These are phyloP conservation scores for Acanthurus tractus DNA, from an alignment of 2,797 vertebrate species.

Conservation along the genomic window DNA sequence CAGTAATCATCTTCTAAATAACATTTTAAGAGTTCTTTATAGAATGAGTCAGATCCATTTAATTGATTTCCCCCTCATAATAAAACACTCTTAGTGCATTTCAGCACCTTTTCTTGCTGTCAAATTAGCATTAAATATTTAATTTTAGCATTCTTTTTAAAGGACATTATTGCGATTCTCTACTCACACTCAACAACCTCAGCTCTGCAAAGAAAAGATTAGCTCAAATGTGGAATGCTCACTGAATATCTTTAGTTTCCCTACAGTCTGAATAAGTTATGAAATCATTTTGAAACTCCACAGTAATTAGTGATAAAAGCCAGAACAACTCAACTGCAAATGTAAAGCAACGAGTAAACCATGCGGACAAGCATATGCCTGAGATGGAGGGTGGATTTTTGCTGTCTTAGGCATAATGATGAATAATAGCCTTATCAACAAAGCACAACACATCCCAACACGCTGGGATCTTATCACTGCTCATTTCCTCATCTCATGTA, in stretches of 20 bases:
- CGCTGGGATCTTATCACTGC: conserved; percentile 72
- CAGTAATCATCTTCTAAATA: conserved; percentile 36
- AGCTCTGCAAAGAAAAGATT: conserved; percentile 37
- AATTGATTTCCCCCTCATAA: conserved; percentile 42
- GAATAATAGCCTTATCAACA: conserved; percentile 80
- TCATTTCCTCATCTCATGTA: conserved; percentile 72
- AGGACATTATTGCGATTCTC: conserved; percentile 42
- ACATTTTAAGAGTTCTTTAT: conserved; percentile 29
- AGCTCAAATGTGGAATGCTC: conserved; percentile 34
- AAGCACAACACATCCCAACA: conserved; percentile 74
- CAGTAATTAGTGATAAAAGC: conserved; percentile 60
- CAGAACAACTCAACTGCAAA: conserved; percentile 43
- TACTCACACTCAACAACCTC: conserved; percentile 28
- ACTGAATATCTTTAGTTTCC: conserved; percentile 59
- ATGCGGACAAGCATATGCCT: conserved; percentile 53
- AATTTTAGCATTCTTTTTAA: conserved; percentile 49
- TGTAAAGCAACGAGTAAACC: conserved; percentile 48
- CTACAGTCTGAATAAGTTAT: conserved; percentile 57
- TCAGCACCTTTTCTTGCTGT: conserved; percentile 39
- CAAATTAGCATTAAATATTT: conserved; percentile 56
- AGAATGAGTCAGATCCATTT: conserved; percentile 42
- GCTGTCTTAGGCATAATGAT: conserved; percentile 72
- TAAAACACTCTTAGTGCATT: conserved; percentile 33
- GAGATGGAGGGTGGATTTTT: conserved; percentile 66
- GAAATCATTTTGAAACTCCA: conserved; percentile 54